These are phyloP conservation scores for Proterorhinus semilunaris DNA, from an alignment of 2,113 vertebrate genomes.

Conservation along the genomic window DNA sequence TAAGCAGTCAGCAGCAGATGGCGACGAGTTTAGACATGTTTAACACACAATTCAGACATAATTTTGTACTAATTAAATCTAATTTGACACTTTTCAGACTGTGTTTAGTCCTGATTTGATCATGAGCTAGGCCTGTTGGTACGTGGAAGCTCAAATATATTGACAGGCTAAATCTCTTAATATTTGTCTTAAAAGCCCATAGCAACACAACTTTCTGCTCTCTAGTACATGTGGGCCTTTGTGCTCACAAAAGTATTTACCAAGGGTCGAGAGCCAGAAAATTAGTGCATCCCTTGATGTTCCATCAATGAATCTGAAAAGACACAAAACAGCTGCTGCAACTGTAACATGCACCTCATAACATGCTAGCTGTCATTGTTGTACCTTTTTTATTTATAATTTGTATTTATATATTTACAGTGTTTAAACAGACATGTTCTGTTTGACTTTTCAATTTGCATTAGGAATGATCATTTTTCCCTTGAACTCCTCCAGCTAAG, in stretches of 20 bases:
- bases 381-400: neutral
- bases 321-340: slow-evolving; percentile 28
- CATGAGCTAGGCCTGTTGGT: too few species aligned
- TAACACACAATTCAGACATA: too few species aligned
- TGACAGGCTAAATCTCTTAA: neutral
- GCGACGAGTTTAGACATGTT: too few species aligned
- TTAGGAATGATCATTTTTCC: too few species aligned
- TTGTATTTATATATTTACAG: neutral
- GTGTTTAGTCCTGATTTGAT: too few species aligned
- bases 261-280: slow-evolving; percentile 52
- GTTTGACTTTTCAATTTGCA: too few species aligned
- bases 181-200: slow-evolving; percentile 11
- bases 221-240: slow-evolving; percentile 32
- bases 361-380: neutral
- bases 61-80: too few species aligned
- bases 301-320: slow-evolving; percentile 56
- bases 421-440: too few species aligned
- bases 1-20: too few species aligned
- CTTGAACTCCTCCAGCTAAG: too few species aligned
- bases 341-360: slow-evolving; percentile 4
- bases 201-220: slow-evolving; percentile 13
- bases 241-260: slow-evolving; percentile 56
- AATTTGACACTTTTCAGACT: too few species aligned
- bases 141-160: too few species aligned
- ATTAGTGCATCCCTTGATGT: slow-evolving; percentile 49